Evolutionary conservation across 2,113 vertebrate genomes (phyloP), one percentile per base, ranked within the genome.

Genomic region (Oostethus manadensis): DNA sequence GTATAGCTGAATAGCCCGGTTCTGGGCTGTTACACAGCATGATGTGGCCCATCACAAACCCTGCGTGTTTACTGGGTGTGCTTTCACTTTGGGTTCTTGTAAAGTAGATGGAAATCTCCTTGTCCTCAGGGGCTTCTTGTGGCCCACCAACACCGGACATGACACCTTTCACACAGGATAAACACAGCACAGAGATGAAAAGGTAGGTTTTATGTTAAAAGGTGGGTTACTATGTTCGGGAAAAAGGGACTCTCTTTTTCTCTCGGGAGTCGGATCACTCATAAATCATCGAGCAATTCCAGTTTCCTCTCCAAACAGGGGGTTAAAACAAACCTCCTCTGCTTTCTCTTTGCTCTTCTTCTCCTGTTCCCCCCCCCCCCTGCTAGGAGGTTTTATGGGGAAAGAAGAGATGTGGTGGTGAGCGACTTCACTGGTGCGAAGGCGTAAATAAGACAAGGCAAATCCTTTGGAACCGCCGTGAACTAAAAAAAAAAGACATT

Each of bases 211-310:
- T 35, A 6, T 35, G 33, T 35, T 35, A 35, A 35, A 35, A 35
- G 10, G 33, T 6, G 33, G 7, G 33, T n/a, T n/a, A n/a, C n/a
- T n/a, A n/a, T n/a, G n/a, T n/a, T n/a, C n/a, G n/a, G n/a, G n/a
- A n/a, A n/a, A n/a, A n/a, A n/a, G 33, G 33, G 33, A 35, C 7
- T 35, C 7, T 35, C 7, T 35, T 35, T 35, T 82, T 81, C 84
- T 78, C 29, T 29, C 16, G 80, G 67, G 80, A 81, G 62, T 73
- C 64, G 46, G 62, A 77, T 62, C 66, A 68, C 62, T 75, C 71
- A 81, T 89, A 88, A 87, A 89, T 89, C 87, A 85, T 76, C 68
- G 72, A 77, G 82, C 77, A 87, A 87, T 87, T 80, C 87, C 86
- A 86, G 86, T 83, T 83, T 85, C 78, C 81, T 83, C 73, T 84